A percentile compares a stretch with the other conserved stretches of the same genome.
Evolutionary conservation across 1,140 invertebrate genomes (phyloP).

Genomic region (Arctopsyche grandis): DNA sequence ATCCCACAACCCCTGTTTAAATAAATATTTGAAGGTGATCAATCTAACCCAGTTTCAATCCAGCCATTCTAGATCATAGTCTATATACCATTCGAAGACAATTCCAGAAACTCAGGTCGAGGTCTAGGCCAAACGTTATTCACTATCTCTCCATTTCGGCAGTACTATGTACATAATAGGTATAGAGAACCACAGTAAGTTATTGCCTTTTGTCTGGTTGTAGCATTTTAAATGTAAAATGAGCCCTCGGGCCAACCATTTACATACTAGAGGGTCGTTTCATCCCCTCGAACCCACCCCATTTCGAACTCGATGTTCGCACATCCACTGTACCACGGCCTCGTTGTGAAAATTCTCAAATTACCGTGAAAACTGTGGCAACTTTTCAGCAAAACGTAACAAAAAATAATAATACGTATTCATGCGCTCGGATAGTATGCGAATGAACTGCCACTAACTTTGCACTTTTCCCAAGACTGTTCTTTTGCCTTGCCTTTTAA

Average conservation of each 20-base stretch:
- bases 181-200: constrained; percentile 21
- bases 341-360: too few species aligned
- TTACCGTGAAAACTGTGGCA: too few species aligned
- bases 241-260: constrained; percentile 32
- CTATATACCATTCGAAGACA: not conserved
- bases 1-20: too few species aligned
- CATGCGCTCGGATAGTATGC: too few species aligned
- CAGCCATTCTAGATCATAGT: not conserved
- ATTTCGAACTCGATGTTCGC: constrained; percentile 19
- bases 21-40: too few species aligned
- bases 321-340: constrained; percentile 21
- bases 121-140: not conserved
- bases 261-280: constrained; percentile 36
- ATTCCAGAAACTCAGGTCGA: constrained; percentile 16
- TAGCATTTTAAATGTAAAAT: constrained; percentile 47
- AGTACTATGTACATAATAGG: too few species aligned
- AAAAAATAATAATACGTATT: too few species aligned
- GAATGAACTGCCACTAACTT: too few species aligned
- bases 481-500: too few species aligned
- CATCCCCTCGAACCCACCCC: not conserved
- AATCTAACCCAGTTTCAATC: too few species aligned
- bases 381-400: too few species aligned
- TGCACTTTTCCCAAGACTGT: too few species aligned
- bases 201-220: constrained; percentile 44
- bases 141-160: constrained; percentile 11